Base-by-base conservation (phyloP, 2,113 vertebrate genomes). In the Embiotoca jacksoni region DNA sequence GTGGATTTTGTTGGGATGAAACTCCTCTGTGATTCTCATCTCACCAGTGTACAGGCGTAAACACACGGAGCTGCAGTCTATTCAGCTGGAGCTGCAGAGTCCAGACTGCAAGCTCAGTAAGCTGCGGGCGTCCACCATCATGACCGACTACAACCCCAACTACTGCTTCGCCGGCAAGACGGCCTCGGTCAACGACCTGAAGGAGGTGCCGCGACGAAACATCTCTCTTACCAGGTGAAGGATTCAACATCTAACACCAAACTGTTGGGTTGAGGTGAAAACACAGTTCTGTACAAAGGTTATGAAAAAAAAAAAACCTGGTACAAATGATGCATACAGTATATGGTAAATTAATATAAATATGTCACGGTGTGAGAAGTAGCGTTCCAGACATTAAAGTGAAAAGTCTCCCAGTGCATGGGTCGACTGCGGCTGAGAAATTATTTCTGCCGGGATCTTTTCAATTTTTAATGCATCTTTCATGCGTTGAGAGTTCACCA, bases 121-220 rank as follows among this genome's bases (percentile, higher is more conserved):
- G 83, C 96, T 99, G 73, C 94, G 97, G 0, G 98, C 98, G 36
- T 99, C 98, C 41, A 99, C 98, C 91, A 98, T 99, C 90, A 99
- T 99, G 98, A 99, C 97, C 0, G 98, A 99, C 94, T 99, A 99
- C 94, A 99, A 99, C 88, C 98, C 98, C 87, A 99, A 99, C 95
- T 99, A 99, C 93, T 99, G 98, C 93, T 99, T 99, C 80, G 98
- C 96, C 0, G 98, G 98, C 31, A 99, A 99, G 91, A 98, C 96
- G 0, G 96, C 97, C 0, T 98, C 98, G 6, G 96, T 99, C 93
- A 99, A 96, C 3, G 98, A 99, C 93, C 95, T 99, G 73, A 99
- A 99, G 93, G 98, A 99, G 84, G 97, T 99, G 76, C 97, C 98
- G 0, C 94, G 98, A 7, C 97, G 97, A 75, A 98, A 97, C 92